phyloP scores from a whole-genome alignment of 2,888 invertebrate species.

The Macrophya annulata region DNA sequence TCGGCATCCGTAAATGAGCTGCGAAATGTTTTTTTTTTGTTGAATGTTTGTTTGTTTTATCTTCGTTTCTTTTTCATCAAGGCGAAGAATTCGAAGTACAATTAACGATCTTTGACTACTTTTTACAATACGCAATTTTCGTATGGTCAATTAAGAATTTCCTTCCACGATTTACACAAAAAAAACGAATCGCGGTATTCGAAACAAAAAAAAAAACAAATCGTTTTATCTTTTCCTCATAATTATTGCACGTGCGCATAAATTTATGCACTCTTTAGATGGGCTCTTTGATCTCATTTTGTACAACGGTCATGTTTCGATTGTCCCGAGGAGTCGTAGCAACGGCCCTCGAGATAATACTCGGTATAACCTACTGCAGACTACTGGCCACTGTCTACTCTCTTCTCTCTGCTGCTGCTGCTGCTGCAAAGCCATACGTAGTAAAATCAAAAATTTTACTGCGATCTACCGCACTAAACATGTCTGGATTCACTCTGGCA shows the following conservation, averaged over 20 bases:
- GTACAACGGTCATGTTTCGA: conserved; percentile 39
- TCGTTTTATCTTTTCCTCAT: not conserved
- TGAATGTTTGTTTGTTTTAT: too few relatives aligned
- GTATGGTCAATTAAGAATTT: not conserved
- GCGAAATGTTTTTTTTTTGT: not conserved
- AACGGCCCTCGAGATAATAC: conserved; percentile 36
- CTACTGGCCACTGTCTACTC: not conserved
- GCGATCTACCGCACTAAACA: not conserved
- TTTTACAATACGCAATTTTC: not conserved
- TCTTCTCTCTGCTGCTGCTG: not conserved
- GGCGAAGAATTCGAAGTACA: not conserved
- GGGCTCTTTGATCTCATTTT: not conserved
- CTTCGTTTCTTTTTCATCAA: not conserved
- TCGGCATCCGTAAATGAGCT: not conserved
- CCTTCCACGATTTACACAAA: not conserved
- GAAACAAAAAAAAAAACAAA: not conserved
- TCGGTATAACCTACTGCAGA: not conserved
- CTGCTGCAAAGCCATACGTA: conserved; percentile 30
- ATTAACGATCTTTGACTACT: not conserved
- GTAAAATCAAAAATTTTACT: conserved; percentile 49
- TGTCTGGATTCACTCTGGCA: conserved; percentile 29
- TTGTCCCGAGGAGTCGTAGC: conserved; percentile 36
- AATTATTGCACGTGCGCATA: conserved; percentile 39
- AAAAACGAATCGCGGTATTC: not conserved
- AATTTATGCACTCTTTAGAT: not conserved